Evolutionary conservation across 2,888 invertebrate genomes (phyloP), one percentile per base, ranked within the genome.

Genomic region (Leuctra nigra): DNA sequence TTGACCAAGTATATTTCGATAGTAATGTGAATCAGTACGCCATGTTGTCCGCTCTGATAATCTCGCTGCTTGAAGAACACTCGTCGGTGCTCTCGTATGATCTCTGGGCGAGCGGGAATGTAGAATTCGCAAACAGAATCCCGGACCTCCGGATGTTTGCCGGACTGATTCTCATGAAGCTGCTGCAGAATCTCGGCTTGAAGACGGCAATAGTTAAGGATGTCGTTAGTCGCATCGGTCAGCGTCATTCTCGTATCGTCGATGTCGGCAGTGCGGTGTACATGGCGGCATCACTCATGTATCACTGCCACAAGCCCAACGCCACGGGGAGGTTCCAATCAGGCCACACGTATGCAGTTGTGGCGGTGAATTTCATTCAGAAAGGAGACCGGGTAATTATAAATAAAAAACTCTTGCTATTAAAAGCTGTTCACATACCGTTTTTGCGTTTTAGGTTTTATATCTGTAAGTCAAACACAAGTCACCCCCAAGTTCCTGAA

Each of bases 261-360:
- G 75, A 76, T 60, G 75, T 81, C 55, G 90, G 84, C 0, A 79
- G 83, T 57, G 91, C 84, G 6, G 83, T 87, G 4, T 90, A 87
- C 74, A 81, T 87, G 1, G 86, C 89, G 64, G 75, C 83, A 46
- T 89, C 89, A 68, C 74, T 94, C 54, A 70, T 93, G 24, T 91
- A 95, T 73, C 95, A 95, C 70, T 88, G 91, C 1, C 95, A 95
- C 72, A 78, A 84, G 60, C 90, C 92, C 1, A 91, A 90, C 73
- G 86, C 91, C 0, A 79, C 83, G 0, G 77, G 90, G 59, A 73
- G 76, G 59, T 82, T 80, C 54, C 55, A 78, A 74, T 64, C 69
- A 62, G 62, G 70, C 14, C 60, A 68, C 68, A 60, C 67, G 69
- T 69, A 77, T 11, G 77, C 82, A 36, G 61, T 80, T 7, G 70